Base-by-base conservation (phyloP, 2,888 invertebrate species). In the Chymomyza fuscimana region DNA sequence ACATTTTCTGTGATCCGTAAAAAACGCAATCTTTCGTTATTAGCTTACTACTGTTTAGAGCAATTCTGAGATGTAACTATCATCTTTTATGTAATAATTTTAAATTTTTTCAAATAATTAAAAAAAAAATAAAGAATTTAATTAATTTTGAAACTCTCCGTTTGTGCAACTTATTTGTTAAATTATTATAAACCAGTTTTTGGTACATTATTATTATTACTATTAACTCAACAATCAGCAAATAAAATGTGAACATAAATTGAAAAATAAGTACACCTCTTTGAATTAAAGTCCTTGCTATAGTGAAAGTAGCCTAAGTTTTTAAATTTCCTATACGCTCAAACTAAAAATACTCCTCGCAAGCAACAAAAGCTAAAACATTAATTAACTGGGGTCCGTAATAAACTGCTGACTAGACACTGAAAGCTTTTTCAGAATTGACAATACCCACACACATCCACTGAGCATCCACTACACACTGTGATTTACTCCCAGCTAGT, bases 1-100 rank as follows among this genome's bases (percentile, higher is more conserved):
- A 32, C 32, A 32, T 32, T 64, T 40, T 61, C 40, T 46, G 40
- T 46, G 40, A 46, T 12, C 40, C 12, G 12, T 46, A 46, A 32
- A 7, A 64, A 62, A 64, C 56, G 61, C 56, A 58, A 58, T 62
- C 19, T 68, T 71, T 65, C 65, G 32, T 32, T 32, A 32, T 32
- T 32, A 25, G 25, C 25, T 25, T 25, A 25, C 25, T 25, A 32
- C 32, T 3, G 9, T 7, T 32, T 32, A 32, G 5, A 32, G 9
- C 32, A 32, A 32, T 32, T 32, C 5, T 32, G 32, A 32, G 32
- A 32, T 9, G 51, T 9, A 7, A 32, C 0, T 9, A 32, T 7
- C 32, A 32, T 32, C 5, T 7, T 32, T 32, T 32, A 32, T 32
- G 3, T 32, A 7, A 32, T 32, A 25, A 4, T 4, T 25, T 25